Base-by-base conservation (phyloP, 2,888 invertebrate genomes). In the Himalopsyche kuldschensis region DNA sequence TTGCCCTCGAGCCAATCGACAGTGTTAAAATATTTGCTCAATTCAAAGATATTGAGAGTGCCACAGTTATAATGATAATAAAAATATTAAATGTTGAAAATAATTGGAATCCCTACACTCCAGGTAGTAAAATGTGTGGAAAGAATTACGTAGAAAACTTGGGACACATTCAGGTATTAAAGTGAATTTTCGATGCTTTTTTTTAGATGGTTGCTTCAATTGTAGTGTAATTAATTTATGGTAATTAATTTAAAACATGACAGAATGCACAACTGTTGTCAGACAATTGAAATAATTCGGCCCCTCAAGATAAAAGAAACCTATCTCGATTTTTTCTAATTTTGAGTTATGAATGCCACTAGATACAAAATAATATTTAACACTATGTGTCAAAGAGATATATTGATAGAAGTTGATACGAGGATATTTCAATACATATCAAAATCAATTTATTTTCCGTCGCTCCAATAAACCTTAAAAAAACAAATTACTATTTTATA, bases 1-100 rank as follows among this genome's bases (percentile, higher is more conserved):
- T 94, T 30, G 93, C 93, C 86, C 89, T 91, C 79, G 93, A 93
- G 87, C 90, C 90, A 1, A 88, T 89, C 0, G 93, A 93, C 0
- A 91, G 92, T 85, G 90, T 91, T 82, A 90, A 90, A 47, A 87
- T 92, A 32, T 94, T 93, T 87, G 88, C 87, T 48, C 91, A 92
- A 85, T 93, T 93, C 87, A 91, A 90, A 81, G 91, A 92, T 86
- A 90, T 94, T 88, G 91, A 91, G 87, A 88, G 88, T 31, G 91
- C 90, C 89, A 90, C 90, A 89, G 90, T 87, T 46, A 87, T 87
- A 46, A 85, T 90, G 81, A 87, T 89, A 20, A 84, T 87, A 76
- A 87, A 88, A 84, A 87, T 90, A 85, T 89, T 91, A 85, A 90
- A 90, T 75, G 90, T 92, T 75, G 90, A 92, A 82, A 91, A 91